Percentiles rank a stretch among this genome's conserved stretches.
phyloP scores from a whole-genome alignment of 2,888 invertebrate species.

The Brachyopa scutellaris region DNA sequence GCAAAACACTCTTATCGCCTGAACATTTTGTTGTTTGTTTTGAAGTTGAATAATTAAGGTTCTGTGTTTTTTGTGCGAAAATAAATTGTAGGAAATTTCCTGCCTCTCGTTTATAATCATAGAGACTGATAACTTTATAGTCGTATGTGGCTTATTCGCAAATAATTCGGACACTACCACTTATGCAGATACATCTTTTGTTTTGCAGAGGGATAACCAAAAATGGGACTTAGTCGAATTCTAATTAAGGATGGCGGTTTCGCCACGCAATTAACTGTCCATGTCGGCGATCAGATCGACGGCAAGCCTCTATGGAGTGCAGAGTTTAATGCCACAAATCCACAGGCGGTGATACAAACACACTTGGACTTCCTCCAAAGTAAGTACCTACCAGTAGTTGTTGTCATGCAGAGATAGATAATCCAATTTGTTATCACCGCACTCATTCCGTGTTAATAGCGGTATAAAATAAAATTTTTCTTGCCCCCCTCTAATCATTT shows the following conservation, averaged over 20 bases:
- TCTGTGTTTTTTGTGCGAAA: neutral
- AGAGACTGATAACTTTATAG: too few relatives aligned
- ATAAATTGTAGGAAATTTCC: neutral
- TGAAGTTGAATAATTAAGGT: conserved; percentile 1
- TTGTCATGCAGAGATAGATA: neutral
- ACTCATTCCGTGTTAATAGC: neutral
- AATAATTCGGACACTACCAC: neutral
- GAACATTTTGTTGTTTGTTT: neutral
- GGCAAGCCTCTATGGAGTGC: conserved; percentile 96
- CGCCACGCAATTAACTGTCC: conserved; percentile 90
- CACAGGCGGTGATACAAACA: conserved; percentile 89
- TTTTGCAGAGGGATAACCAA: conserved; percentile 19
- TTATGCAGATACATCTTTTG: conserved; percentile 2
- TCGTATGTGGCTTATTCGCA: too few relatives aligned
- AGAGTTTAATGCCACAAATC: conserved; percentile 89
- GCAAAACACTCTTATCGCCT: conserved; percentile 7
- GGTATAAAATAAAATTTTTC: neutral
- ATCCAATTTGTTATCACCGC: neutral
- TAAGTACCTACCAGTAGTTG: conserved; percentile 78
- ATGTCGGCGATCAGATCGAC: conserved; percentile 89
- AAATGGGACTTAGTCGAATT: conserved; percentile 79
- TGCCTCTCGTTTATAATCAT: too few relatives aligned
- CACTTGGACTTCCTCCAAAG: conserved; percentile 92
- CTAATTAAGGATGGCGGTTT: conserved; percentile 89
- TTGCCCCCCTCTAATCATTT: neutral